Conservation (phyloP, 1,140 invertebrate genomes). For the Panagrolaimus sp. region DNA sequence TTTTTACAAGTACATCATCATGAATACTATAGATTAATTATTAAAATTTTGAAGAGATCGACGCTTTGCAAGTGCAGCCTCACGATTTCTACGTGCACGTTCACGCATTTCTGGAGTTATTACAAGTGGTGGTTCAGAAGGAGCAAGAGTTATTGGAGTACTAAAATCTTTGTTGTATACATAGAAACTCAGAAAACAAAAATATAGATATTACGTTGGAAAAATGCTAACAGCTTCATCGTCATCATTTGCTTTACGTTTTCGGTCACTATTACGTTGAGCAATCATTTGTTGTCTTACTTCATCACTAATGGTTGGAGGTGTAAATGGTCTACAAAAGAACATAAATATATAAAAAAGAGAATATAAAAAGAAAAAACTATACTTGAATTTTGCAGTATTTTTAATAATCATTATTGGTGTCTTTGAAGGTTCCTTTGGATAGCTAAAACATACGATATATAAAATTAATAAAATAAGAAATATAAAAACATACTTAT, state of each 20-base stretch:
- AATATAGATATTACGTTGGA: too few species aligned
- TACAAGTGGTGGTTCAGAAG: background rate
- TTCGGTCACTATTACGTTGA: background rate
- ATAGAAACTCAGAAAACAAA: too few species aligned
- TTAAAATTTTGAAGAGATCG: background rate
- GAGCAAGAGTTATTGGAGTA: background rate
- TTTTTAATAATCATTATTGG: background rate
- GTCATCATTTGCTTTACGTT: background rate
- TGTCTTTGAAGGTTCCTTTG: background rate
- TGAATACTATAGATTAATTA: too few species aligned
- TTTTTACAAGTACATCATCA: too few species aligned
- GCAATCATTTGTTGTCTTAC: background rate
- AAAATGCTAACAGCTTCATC: too few species aligned
- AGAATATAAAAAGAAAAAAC: background rate
- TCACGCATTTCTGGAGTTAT: background rate
- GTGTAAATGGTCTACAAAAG: background rate
- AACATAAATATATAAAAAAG: background rate
- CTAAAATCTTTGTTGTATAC: too few species aligned
- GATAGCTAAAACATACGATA: background rate
- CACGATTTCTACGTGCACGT: background rate
- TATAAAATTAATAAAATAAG: background rate
- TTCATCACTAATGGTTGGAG: constrained; percentile 5
- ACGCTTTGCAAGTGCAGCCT: background rate
- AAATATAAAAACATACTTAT: background rate
- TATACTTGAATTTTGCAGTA: background rate